Evolutionary conservation across 2,113 vertebrate genomes (phyloP), one percentile per base, ranked within the genome.

Genomic region (Heterocephalus glaber): DNA sequence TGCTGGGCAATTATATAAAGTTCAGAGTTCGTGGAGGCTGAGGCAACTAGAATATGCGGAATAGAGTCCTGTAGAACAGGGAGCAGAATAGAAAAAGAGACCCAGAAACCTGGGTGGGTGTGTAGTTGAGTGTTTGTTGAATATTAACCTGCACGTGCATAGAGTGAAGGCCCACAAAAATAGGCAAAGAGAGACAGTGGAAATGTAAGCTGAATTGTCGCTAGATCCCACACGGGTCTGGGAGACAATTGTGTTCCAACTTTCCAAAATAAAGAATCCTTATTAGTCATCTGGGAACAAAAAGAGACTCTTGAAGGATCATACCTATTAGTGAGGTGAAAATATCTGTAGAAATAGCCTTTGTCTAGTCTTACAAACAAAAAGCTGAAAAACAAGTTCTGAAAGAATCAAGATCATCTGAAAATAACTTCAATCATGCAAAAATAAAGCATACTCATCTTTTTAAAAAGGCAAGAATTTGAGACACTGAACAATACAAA

Each of bases 341-440:
- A 49, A 16, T 90, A 52, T 58, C 17, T 44, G 24, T 66, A 26
- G 6, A 72, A 80, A 68, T 86, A 76, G 12, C 41, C 19, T 35
- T 72, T 20, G 16, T 41, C 5, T 83, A 83, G 52, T 60, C 20
- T 56, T 24, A 63, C 56, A 44, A 91, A 77, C 6, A 83, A 44
- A 86, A 24, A 60, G n/a, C 35, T 92, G 33, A 77, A 89, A 92
- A 87, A 84, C 70, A 89, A 72, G 38, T 63, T 95, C 44, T 89
- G 54, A 89, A 92, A 70, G 54, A 82, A 84, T 61, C 20, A 54
- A 79, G 30, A 17, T 72, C 38, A 84, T 47, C 47, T 44, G 28
- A 84, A 90, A 70, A 63, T 24, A 94, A 63, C 54, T 84, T 72
- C 56, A 58, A 58, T 20, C 33, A 24, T 56, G 26, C 26, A 52